Evolutionary conservation across 2,888 invertebrate species (phyloP), one percentile per base, ranked within the genome.

Genomic region (Frankliniella fusca): DNA sequence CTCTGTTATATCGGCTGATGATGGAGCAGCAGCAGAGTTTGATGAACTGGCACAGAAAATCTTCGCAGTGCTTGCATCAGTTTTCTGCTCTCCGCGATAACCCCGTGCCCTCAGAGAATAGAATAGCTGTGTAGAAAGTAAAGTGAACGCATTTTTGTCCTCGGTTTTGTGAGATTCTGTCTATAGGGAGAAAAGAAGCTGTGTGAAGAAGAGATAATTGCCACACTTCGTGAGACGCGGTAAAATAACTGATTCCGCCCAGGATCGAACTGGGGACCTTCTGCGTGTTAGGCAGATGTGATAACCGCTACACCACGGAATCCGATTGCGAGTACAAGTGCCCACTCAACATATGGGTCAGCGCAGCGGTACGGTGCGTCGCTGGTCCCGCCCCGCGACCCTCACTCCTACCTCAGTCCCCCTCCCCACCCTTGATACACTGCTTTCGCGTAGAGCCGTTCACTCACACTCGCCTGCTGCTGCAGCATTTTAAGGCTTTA

Each of bases 211-310:
- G 38, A 38, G 5, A 3, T 38, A 38, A 3, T 38, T 5, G 38
- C 38, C 5, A 38, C 2, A 3, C 38, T 38, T 23, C 70, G 7
- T 5, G 7, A n/a, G 18, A 54, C 18, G 18, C 18, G 15, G 54
- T 20, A 23, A 76, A 76, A 76, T n/a, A 27, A 0, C 0, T 93
- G 93, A 93, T 93, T 93, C 92, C 93, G 93, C 93, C 93, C 93
- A 93, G 93, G 93, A 93, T 94, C 93, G 93, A 94, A 94, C 94
- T 93, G 93, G 94, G 93, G 94, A 92, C 94, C 94, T 94, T 94
- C 93, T 93, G 94, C 94, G 94, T 94, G 94, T 94, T 93, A 94
- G 93, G 94, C 94, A 93, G 94, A 94, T 93, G 94, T 94, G 94
- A 94, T 94, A 94, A 94, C 94, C 94, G 93, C 94, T 94, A 94